Base-by-base conservation (phyloP, 2,797 vertebrate genomes). In the Pseudochromis fuscus region DNA sequence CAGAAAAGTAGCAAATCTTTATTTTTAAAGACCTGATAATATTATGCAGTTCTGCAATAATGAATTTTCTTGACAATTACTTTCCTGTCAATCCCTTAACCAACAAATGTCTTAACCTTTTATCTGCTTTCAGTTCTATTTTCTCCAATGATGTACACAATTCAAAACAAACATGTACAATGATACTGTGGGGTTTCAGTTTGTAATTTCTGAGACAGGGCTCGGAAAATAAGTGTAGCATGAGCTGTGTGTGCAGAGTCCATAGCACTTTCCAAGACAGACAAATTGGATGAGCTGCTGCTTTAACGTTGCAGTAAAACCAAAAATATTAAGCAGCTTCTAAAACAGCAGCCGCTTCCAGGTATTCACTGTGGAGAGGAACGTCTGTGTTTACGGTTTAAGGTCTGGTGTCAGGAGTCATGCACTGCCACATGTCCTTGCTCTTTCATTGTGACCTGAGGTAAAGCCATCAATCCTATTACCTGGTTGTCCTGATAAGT, bases 391-490 rank as follows among this genome's bases (percentile, higher is more conserved):
- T 64, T 50, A 69, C 19, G n/a, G 52, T 51, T 56, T 77, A 4
- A 79, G 72, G 48, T 60, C 77, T 27, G 51, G 40, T 23, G 2
- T 79, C 74, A 81, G 60, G 62, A 84, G 81, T 89, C 83, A 66
- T 5, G 77, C 7, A 1, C 21, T 27, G 35, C 60, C 83, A 79
- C 50, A 70, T 88, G 87, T 81, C 72, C 79, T 67, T 74, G 70
- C 74, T 77, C 58, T 65, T 85, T 89, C 62, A 81, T 80, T 72
- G 65, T 83, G 81, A 84, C 82, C 80, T 30, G 18, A 65, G 73
- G 83, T 88, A 88, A 92, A 80, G 72, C 89, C 81, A 70, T 72
- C 79, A 92, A 94, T 94, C 92, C 93, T 84, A 91, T 94, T 93
- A 94, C 65, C 71, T 10, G 40, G 55, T 11, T 31, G 27, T 57